These are phyloP conservation scores for Mohoua ochrocephala DNA, from an alignment of 2,113 vertebrate species.

Conservation along the genomic window DNA sequence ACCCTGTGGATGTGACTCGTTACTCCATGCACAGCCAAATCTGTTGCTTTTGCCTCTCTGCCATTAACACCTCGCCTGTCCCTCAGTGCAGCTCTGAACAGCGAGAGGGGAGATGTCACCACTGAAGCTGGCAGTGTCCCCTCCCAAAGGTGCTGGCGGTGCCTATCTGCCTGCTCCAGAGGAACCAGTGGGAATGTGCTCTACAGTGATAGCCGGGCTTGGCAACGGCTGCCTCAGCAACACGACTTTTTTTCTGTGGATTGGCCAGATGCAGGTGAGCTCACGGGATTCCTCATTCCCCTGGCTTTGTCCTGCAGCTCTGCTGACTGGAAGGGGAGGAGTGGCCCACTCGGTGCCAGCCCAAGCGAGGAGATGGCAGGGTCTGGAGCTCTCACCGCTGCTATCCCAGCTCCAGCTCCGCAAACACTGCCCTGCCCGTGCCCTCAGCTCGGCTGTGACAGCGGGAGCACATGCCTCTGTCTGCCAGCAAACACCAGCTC, in stretches of 20 bases:
- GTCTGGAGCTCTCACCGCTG: neutral
- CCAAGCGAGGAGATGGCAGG: neutral
- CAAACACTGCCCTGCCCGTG: neutral
- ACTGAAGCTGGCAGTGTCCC: neutral
- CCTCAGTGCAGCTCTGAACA: neutral
- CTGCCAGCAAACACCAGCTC: neutral
- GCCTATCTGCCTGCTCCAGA: neutral
- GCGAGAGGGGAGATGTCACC: neutral
- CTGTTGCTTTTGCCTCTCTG: neutral
- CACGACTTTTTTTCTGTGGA: neutral
- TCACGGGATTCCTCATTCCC: neutral
- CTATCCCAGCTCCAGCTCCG: neutral
- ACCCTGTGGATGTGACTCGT: neutral
- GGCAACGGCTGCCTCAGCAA: neutral
- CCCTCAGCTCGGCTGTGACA: neutral
- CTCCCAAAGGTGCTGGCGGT: neutral
- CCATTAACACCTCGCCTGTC: neutral
- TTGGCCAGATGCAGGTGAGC: neutral
- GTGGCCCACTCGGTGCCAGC: accelerated
- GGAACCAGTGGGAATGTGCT: neutral
- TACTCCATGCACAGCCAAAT: neutral
- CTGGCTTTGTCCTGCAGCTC: neutral
- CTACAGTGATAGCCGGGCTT: neutral
- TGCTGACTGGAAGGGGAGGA: neutral
- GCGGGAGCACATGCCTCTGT: accelerated